phyloP scores from a whole-genome alignment of 2,888 invertebrate genomes.

The Yponomeuta plumbellus region DNA sequence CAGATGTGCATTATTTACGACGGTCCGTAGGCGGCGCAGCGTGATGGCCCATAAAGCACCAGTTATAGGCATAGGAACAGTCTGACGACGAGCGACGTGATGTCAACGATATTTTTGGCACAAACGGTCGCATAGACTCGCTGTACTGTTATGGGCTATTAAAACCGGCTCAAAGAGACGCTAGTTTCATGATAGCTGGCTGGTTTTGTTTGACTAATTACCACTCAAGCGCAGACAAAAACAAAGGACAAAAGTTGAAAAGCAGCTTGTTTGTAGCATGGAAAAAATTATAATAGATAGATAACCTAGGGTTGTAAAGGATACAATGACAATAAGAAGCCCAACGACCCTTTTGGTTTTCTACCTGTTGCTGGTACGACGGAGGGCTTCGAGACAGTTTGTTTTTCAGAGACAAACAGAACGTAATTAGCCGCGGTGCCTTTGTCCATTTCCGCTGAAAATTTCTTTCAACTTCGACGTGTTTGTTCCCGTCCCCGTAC shows the following conservation, averaged over 20 bases:
- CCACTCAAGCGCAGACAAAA: background rate
- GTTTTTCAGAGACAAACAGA: constrained; percentile 56
- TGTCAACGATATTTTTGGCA: constrained; percentile 68
- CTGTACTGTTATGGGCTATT: constrained; percentile 43
- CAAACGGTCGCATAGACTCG: constrained; percentile 30
- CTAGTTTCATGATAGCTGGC: background rate
- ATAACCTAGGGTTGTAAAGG: background rate
- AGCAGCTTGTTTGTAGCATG: background rate
- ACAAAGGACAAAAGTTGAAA: constrained; percentile 4
- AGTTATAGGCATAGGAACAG: constrained; percentile 39
- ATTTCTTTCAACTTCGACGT: constrained; percentile 36
- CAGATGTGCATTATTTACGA: constrained; percentile 45
- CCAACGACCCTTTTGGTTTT: constrained; percentile 6
- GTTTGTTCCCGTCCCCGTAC: constrained; percentile 29
- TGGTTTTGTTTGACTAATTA: background rate
- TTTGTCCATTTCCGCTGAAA: constrained; percentile 60
- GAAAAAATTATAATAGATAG: no score
- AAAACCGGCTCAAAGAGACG: constrained; percentile 22
- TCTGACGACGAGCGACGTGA: constrained; percentile 39
- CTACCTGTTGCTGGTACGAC: constrained; percentile 34
- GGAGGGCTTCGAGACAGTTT: constrained; percentile 44
- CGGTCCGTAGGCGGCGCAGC: constrained; percentile 47
- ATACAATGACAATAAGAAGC: constrained; percentile 1
- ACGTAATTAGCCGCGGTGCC: constrained; percentile 58
- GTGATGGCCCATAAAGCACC: constrained; percentile 63